These are phyloP conservation scores for Pterocles burchelli DNA, from an alignment of 2,113 vertebrate species.

Conservation along the genomic window DNA sequence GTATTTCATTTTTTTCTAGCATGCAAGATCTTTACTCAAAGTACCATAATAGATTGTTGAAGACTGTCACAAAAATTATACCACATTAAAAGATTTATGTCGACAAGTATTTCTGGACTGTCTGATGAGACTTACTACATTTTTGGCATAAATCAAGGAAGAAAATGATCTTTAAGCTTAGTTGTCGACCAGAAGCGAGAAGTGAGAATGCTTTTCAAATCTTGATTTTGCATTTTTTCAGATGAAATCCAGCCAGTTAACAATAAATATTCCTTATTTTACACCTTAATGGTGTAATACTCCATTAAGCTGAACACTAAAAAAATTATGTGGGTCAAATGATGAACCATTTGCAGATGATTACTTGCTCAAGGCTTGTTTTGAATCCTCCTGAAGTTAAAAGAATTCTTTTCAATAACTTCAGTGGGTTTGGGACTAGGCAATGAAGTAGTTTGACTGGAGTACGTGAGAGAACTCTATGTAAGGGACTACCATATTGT, in stretches of 20 bases:
- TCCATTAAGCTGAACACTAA: neutral
- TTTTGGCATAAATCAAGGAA: slow-evolving; percentile 7
- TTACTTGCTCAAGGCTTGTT: slow-evolving; percentile 14
- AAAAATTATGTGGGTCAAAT: neutral
- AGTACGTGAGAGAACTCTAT: neutral
- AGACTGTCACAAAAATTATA: neutral
- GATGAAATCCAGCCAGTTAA: neutral
- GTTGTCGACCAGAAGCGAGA: neutral
- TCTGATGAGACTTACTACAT: neutral
- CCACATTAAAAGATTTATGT: neutral
- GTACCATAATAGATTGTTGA: neutral
- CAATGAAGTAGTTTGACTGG: neutral
- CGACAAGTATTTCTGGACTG: slow-evolving; percentile 9
- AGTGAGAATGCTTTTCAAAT: neutral
- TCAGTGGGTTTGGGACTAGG: neutral
- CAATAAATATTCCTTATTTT: neutral
- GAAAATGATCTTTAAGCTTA: neutral
- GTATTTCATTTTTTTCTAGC: neutral
- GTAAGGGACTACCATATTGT: neutral
- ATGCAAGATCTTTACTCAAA: neutral
- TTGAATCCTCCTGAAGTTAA: neutral
- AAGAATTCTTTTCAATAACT: neutral
- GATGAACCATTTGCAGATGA: neutral
- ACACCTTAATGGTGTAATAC: neutral
- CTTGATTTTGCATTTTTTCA: neutral